phyloP scores from a whole-genome alignment of 2,797 vertebrate species.

The Gallirallus australis region DNA sequence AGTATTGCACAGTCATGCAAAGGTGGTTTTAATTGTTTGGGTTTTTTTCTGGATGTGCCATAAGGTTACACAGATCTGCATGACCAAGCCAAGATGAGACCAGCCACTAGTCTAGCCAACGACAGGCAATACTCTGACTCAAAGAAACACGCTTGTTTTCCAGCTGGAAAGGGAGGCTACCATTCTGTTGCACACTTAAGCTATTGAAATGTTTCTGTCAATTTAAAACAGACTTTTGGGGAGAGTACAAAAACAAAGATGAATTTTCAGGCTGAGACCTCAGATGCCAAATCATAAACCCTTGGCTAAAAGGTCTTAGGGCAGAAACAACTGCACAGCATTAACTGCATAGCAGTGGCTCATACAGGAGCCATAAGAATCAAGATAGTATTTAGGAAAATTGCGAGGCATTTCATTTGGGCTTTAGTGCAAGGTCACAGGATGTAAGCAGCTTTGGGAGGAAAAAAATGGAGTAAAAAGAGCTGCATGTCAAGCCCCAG shows the following conservation, averaged over 20 bases:
- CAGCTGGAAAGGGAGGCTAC: conserved; percentile 35
- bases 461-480: background rate
- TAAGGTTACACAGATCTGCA: background rate
- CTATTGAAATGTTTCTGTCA: conserved; percentile 29
- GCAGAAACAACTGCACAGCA: background rate
- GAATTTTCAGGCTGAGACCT: conserved; percentile 36
- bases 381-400: conserved; percentile 25
- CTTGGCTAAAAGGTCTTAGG: conserved; percentile 24
- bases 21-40: background rate
- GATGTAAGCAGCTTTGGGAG: background rate
- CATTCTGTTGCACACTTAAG: conserved; percentile 29
- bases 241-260: conserved; percentile 31
- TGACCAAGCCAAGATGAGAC: background rate
- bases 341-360: conserved; percentile 56
- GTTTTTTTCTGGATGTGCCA: background rate
- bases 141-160: background rate
- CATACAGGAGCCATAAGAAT: conserved; percentile 34
- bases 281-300: conserved; percentile 54
- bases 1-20: background rate
- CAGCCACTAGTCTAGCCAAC: background rate
- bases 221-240: conserved; percentile 49
- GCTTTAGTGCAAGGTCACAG: background rate
- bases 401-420: background rate
- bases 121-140: background rate
- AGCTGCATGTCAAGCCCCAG: background rate